A percentile compares a stretch with the other conserved stretches of the same genome.
These are phyloP conservation scores for Amazona guildingii DNA, from an alignment of 2,113 vertebrate genomes.

Conservation along the genomic window DNA sequence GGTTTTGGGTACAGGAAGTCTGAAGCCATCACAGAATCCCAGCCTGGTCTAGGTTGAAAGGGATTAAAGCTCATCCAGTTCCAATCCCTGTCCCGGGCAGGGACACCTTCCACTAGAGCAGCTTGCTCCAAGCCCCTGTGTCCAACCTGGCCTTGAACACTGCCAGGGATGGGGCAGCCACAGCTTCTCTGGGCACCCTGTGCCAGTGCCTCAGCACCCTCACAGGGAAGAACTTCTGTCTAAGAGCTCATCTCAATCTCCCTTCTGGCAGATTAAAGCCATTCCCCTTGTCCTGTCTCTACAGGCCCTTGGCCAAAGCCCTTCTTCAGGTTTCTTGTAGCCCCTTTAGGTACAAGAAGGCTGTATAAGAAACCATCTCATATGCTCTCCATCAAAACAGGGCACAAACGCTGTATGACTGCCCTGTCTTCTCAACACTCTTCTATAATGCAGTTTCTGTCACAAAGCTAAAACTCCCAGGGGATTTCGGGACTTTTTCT, in stretches of 20 bases:
- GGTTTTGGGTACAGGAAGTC: neutral
- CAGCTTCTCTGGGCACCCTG: too few relatives aligned
- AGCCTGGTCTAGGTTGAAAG: neutral
- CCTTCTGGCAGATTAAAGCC: neutral
- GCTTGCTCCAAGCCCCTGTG: neutral
- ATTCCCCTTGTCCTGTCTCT: neutral
- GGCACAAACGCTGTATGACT: neutral
- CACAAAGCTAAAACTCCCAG: neutral
- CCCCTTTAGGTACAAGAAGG: neutral
- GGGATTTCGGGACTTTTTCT: neutral
- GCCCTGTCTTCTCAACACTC: neutral
- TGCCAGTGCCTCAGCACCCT: too few relatives aligned
- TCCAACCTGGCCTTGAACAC: too few relatives aligned
- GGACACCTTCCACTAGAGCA: rapidly evolving
- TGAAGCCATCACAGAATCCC: neutral
- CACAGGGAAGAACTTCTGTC: neutral
- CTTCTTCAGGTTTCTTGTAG: neutral
- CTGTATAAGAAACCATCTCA: neutral
- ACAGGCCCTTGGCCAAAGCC: neutral
- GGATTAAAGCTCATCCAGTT: neutral
- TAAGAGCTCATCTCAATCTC: neutral
- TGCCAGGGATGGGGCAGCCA: too few relatives aligned
- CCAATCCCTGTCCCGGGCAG: neutral
- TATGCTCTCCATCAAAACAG: neutral
- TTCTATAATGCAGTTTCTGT: neutral